Evolutionary conservation across 2,888 invertebrate species (phyloP).

Genomic region (Scotopteryx bipunctaria): DNA sequence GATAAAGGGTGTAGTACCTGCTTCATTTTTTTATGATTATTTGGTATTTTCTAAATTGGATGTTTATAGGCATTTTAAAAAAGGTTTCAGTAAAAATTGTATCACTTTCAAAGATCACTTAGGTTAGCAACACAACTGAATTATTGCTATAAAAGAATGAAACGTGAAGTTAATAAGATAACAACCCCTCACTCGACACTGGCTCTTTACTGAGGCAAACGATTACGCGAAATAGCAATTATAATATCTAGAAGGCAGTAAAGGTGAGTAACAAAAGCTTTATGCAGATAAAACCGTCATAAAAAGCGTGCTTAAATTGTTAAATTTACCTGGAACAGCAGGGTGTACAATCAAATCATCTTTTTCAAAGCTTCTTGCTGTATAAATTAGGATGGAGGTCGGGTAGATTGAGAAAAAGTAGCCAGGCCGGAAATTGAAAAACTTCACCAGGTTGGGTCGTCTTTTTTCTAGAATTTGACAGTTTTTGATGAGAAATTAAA

Average conservation of each 20-base stretch:
- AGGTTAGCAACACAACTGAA: background rate
- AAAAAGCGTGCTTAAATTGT: slow-evolving; percentile 73
- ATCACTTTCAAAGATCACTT: too few relatives aligned
- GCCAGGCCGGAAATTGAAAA: slow-evolving; percentile 80
- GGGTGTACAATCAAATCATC: slow-evolving; percentile 74
- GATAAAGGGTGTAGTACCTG: too few relatives aligned
- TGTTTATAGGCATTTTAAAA: too few relatives aligned
- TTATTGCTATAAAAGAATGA: too few relatives aligned
- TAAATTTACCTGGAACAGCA: slow-evolving; percentile 74
- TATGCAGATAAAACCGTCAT: slow-evolving; percentile 64
- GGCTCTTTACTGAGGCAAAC: slow-evolving; percentile 47
- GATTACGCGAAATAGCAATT: slow-evolving; percentile 58
- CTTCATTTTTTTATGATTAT: too few relatives aligned
- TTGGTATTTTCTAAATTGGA: too few relatives aligned
- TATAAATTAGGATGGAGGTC: slow-evolving; percentile 71
- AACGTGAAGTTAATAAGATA: too few relatives aligned
- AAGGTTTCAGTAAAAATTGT: too few relatives aligned
- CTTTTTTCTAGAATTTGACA: slow-evolving; percentile 71
- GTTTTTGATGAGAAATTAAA: slow-evolving; percentile 55
- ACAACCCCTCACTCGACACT: slow-evolving; percentile 13
- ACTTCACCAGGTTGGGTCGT: slow-evolving; percentile 61
- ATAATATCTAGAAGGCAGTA: slow-evolving; percentile 60
- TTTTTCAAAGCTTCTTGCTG: slow-evolving; percentile 68
- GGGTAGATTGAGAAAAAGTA: slow-evolving; percentile 73
- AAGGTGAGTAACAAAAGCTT: slow-evolving; percentile 55